Conservation (phyloP, 2,797 vertebrate genomes). For the Eulemur rubriventer region DNA sequence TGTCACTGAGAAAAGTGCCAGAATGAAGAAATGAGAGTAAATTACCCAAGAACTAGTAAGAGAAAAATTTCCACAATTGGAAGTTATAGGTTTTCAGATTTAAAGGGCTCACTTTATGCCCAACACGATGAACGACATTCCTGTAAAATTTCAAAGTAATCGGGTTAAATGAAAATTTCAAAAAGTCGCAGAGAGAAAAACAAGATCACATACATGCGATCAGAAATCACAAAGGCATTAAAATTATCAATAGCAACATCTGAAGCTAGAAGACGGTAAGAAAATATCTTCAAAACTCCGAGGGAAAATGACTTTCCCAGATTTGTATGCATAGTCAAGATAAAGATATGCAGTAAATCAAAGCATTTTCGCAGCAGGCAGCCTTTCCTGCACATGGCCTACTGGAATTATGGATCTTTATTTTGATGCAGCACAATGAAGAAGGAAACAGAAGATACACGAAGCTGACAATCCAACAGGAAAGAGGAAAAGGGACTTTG, state of each 20-base stretch:
- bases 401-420: neutral
- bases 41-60: neutral
- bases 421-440: neutral
- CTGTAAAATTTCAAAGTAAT: conserved; percentile 40
- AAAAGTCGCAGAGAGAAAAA: neutral
- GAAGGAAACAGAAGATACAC: neutral
- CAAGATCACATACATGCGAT: neutral
- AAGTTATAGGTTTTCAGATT: neutral
- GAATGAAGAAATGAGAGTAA: conserved; percentile 12
- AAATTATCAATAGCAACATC: neutral
- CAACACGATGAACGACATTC: neutral
- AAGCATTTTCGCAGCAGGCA: neutral
- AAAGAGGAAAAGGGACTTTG: neutral
- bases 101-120: neutral
- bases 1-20: neutral
- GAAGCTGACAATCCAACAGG: neutral
- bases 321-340: neutral
- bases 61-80: neutral
- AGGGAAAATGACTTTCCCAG: neutral
- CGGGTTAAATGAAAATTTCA: neutral
- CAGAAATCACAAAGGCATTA: neutral
- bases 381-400: neutral
- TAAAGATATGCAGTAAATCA: neutral
- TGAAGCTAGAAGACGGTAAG: neutral
- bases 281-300: neutral